Conservation (phyloP, 2,113 vertebrate genomes). For the Prunella himalayana region DNA sequence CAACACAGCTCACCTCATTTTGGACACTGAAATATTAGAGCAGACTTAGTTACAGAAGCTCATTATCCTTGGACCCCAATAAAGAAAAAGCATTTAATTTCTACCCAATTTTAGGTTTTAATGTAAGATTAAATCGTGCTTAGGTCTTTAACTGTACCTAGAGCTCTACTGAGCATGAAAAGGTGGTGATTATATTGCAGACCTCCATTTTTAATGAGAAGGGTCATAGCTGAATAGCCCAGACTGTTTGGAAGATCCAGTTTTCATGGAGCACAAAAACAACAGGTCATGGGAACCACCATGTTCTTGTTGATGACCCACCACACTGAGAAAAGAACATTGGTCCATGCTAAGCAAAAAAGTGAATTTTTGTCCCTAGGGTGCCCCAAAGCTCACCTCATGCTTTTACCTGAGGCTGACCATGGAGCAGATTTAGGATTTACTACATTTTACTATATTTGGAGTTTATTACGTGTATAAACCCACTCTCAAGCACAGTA, state of each 20-base stretch:
- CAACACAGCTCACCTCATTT: not conserved
- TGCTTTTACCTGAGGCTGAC: not conserved
- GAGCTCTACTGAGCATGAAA: not conserved
- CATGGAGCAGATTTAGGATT: not conserved
- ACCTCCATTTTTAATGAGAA: not conserved
- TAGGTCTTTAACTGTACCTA: not conserved
- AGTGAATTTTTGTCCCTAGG: not conserved
- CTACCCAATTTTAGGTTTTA: not conserved
- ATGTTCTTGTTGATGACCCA: not conserved
- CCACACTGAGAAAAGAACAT: not conserved
- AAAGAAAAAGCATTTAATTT: not conserved
- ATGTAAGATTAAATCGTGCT: not conserved
- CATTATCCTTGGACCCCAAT: not conserved
- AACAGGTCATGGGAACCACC: rapidly evolving
- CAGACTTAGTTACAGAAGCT: not conserved
- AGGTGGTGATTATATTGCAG: not conserved
- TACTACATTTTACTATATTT: rapidly evolving
- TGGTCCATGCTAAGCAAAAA: not conserved
- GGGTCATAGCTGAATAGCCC: not conserved
- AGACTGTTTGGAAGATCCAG: not conserved
- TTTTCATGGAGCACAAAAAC: not conserved
- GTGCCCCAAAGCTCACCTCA: not conserved
- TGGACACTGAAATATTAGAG: not conserved
- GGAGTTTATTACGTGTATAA: not conserved
- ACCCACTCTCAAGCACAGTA: not conserved